Evolutionary conservation across 2,113 vertebrate species (phyloP), one percentile per base, ranked within the genome.

Genomic region (Hemiprocne comata): DNA sequence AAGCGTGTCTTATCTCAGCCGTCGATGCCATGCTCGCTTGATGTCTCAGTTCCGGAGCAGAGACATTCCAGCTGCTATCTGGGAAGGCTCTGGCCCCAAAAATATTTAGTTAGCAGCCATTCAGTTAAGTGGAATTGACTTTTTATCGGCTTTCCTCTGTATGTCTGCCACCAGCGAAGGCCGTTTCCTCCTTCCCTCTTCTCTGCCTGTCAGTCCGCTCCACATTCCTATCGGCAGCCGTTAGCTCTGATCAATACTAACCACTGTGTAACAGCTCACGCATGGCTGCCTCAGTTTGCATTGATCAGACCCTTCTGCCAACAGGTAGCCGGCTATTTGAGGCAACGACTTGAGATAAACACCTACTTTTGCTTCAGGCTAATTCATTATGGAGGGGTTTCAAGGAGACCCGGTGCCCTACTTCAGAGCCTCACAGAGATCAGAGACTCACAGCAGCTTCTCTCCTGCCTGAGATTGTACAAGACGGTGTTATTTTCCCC

Each of bases 121-220:
- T 99, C 98, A 97, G 97, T 98, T 99, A 99, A 99, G 98, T 99
- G 98, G 98, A 98, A 99, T 99, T 99, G 99, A 99, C 99, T 99
- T 99, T 98, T 99, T 99, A 99, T 99, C 96, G 98, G 98, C 97
- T 96, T 98, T 98, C 97, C 98, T 98, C 98, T 98, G 96, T 97
- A 97, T 91, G 94, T 98, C 98, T 99, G 99, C 99, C 99, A 99
- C 97, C 93, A 98, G 98, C 97, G 75, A 98, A 98, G 98, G 98
- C 98, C 36, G 97, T 98, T 98, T 98, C 98, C 98, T 97, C 97
- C 98, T 98, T 95, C 89, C 62, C 93, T 93, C 91, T 97, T 97
- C 95, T 96, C 93, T 4, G 84, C 90, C 97, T 99, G 99, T 99
- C 99, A 99, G 97, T 97, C 97, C 92, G 50, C 97, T 94, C 97